Evolutionary conservation across 2,888 invertebrate genomes (phyloP), one percentile per base, ranked within the genome.

Genomic region (Zelleria hepariella): DNA sequence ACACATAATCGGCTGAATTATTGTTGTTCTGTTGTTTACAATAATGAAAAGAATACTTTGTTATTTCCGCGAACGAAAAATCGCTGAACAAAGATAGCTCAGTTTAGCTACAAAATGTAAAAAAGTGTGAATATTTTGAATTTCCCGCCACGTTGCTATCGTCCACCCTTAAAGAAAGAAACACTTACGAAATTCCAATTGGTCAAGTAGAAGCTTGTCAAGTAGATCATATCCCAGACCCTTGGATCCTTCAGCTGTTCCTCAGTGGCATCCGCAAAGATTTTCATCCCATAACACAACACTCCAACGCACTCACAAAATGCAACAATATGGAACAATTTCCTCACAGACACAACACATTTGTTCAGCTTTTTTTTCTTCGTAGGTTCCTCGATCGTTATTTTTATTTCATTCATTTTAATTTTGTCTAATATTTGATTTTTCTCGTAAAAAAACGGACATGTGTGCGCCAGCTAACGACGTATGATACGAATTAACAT

Each of bases 131-230:
- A n/a, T n/a, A n/a, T n/a, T n/a, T n/a, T n/a, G n/a, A n/a, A n/a
- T n/a, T n/a, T n/a, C n/a, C n/a, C n/a, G n/a, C n/a, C n/a, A n/a
- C 15, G 15, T 7, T 10, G 48, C 48, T 48, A 4, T n/a, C 6
- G 48, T 48, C 15, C 48, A 49, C 2, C 4, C n/a, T 1, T 51
- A 42, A 24, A 0, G 5, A 5, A 59, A n/a, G 18, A 32, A n/a
- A 47, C 20, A 65, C 70, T 68, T 62, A 70, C 71, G 64, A 68
- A 21, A 63, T 69, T 70, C 71, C 71, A 71, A 27, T 67, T 68
- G 0, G 71, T 71, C 0, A 62, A 4, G 61, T 75, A 80, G 0
- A 66, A 65, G 0, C 72, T 65, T 0, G 67, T 64, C 24, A 72
- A 71, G 51, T 64, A 67, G 48, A 68, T 69, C n/a, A 75, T 63